phyloP scores from a whole-genome alignment of 2,888 invertebrate species.

The Agrotis puta region DNA sequence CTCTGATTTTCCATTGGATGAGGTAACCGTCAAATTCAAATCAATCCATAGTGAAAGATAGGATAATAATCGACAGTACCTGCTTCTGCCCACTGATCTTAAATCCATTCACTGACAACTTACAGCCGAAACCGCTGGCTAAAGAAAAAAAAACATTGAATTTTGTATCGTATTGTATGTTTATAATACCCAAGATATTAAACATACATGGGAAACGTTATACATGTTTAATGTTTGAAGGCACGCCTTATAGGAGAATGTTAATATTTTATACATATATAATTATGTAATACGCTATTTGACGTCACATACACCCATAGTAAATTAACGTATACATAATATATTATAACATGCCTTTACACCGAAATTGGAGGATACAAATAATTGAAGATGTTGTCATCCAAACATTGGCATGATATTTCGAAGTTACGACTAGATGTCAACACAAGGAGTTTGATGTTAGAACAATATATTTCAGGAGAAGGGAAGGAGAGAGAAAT shows the following conservation, averaged over 20 bases:
- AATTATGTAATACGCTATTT: not conserved
- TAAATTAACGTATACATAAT: slow-evolving; percentile 28
- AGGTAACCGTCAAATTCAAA: too few species aligned
- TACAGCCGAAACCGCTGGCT: too few species aligned
- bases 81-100: too few species aligned
- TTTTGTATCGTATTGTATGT: too few species aligned
- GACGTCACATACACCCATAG: not conserved
- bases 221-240: not conserved
- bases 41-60: too few species aligned
- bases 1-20: too few species aligned
- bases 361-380: slow-evolving; percentile 27
- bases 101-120: too few species aligned
- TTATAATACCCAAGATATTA: too few species aligned
- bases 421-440: slow-evolving; percentile 34
- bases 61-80: too few species aligned
- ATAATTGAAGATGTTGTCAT: slow-evolving; percentile 38
- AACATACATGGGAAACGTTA: too few species aligned
- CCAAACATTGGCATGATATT: slow-evolving; percentile 33
- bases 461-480: slow-evolving; percentile 31
- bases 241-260: not conserved
- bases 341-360: slow-evolving; percentile 25
- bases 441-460: slow-evolving; percentile 13
- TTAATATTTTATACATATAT: slow-evolving; percentile 8
- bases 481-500: not conserved
- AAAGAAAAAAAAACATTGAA: too few species aligned